Base-by-base conservation (phyloP, 1,140 invertebrate species). In the Cataglyphis hispanica region DNA sequence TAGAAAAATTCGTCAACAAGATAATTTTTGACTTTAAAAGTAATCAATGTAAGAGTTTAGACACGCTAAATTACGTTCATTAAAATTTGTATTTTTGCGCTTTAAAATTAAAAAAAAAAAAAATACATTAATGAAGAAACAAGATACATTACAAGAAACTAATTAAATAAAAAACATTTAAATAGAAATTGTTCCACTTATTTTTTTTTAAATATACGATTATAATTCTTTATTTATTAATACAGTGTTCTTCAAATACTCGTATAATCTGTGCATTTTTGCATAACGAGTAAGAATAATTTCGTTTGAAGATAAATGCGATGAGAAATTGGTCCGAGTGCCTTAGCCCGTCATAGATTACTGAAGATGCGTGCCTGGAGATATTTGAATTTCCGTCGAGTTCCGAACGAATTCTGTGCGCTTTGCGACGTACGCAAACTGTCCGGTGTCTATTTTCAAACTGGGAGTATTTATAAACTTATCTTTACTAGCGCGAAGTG, bases 381-480 rank as follows among this genome's bases (percentile, higher is more conserved):
- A 43, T 77, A 61, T 81, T 81, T 67, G 64, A 89, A 87, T 90
- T 87, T 90, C 56, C 83, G 60, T 80, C 72, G 70, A 75, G 74
- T 86, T 90, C 85, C 83, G 67, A 86, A 88, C 86, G 89, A 86
- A 86, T 90, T 90, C 86, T 19, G 34, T 69, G 86, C 67, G 69
- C 84, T 84, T 86, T 63, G 86, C 77, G 46, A 86, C 31, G 40
- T 67, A 74, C 72, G 61, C 46, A 22, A 25, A 67, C 74, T 63
- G 74, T 70, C 67, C 72, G 46, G 34, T 56, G 69, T 90, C 89
- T 88, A 90, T 90, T 90, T 90, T 69, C 40, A 85, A 90, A 81
- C 25, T 31, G 63, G 27, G 77, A 37, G 56, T 80, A 90, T 90
- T 90, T 90, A 90, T 90, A 90, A 84, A 56, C 69, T 90, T 90